Evolutionary conservation across 2,113 vertebrate genomes (phyloP).

Genomic region (Zeus faber): DNA sequence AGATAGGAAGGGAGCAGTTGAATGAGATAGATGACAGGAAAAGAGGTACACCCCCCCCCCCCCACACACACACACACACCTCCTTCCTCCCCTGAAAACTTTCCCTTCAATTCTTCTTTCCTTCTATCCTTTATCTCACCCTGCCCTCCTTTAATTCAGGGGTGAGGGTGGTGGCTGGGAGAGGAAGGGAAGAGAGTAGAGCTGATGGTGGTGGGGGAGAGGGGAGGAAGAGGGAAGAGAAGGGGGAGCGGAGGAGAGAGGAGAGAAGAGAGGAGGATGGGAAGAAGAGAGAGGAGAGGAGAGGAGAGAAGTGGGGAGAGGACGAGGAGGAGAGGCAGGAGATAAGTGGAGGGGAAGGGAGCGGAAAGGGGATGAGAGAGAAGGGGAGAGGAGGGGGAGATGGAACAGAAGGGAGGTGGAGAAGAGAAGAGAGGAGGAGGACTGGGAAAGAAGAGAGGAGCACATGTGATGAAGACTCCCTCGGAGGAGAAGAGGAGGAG

Average conservation of each 20-base stretch:
- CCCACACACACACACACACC: not conserved
- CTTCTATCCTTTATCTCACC: constrained; percentile 44
- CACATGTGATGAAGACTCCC: too few species aligned
- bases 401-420: too few species aligned
- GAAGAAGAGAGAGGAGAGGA: not conserved
- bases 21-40: not conserved
- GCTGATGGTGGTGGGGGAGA: constrained; percentile 49
- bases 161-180: not conserved
- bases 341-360: not conserved
- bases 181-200: not conserved
- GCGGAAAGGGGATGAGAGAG: too few species aligned
- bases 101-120: too few species aligned
- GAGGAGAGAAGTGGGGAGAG: constrained; percentile 7
- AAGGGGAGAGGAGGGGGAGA: constrained; percentile 21
- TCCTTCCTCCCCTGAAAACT: too few species aligned
- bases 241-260: not conserved
- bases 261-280: not conserved
- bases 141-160: constrained; percentile 5
- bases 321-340: too few species aligned
- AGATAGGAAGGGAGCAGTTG: not conserved
- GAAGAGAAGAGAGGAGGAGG: too few species aligned
- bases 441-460: not conserved
- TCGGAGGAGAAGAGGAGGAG: not conserved
- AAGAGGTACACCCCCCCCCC: not conserved
- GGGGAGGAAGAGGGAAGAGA: constrained; percentile 48